Evolutionary conservation across 2,113 vertebrate species (phyloP), one percentile per base, ranked within the genome.

Genomic region (Struthio camelus): DNA sequence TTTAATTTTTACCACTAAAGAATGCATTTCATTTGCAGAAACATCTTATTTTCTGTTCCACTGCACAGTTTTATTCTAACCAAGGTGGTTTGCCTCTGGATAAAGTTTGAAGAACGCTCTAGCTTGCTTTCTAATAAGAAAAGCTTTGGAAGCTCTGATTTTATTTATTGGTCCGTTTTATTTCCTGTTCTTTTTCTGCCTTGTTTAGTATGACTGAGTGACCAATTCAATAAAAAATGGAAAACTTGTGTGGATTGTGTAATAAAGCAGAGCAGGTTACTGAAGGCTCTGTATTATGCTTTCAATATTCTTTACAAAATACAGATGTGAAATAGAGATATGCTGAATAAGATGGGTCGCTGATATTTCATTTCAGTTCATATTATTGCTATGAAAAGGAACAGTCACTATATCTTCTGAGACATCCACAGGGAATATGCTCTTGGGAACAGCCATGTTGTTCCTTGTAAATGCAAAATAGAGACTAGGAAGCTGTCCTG

Each of bases 11-110:
- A 90, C 96, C 88, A 36, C 85, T 87, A 81, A 97, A 97, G 96
- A 98, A 98, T 96, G 96, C 95, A 95, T 97, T 98, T 98, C 92
- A 91, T 97, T 98, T 95, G 95, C 97, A 93, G 95, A 94, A 97
- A 98, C 96, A 97, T 98, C 97, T 98, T 98, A 98, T 98, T 98
- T 98, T 98, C 97, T 98, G 97, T 98, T 91, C 97, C 98, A 97
- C 84, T 98, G 97, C 98, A 98, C 98, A 98, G 92, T 97, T 98
- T 97, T 97, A 98, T 98, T 97, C 96, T 97, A 97, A 97, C 96
- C 64, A 80, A 97, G 94, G 97, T 91, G 96, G 83, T 96, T 96
- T 97, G 85, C 97, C 98, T 87, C 81, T 87, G 46, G 96, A 97
- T 97, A 97, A 98, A 98, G 94, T 97, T 96, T 84, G 94, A 91